phyloP scores from a whole-genome alignment of 2,888 invertebrate species.

The Hypercompe scribonia region DNA sequence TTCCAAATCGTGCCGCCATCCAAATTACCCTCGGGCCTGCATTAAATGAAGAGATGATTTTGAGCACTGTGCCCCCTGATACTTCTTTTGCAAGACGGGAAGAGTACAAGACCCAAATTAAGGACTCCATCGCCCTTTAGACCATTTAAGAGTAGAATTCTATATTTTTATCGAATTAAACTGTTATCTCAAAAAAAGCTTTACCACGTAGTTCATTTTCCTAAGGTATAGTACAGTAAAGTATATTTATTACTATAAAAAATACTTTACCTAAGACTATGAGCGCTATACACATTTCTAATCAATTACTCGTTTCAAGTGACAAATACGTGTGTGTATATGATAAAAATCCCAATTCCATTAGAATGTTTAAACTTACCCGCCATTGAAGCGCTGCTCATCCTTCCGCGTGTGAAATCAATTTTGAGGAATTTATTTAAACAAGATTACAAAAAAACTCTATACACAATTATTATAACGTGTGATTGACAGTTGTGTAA shows the following conservation, averaged over 20 bases:
- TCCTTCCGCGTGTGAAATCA: constrained; percentile 83
- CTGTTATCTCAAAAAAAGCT: too few species aligned
- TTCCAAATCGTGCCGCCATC: too few species aligned
- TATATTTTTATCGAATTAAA: too few species aligned
- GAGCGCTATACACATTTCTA: not conserved
- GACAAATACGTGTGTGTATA: too few species aligned
- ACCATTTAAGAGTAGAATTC: not conserved
- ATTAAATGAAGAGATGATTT: too few species aligned
- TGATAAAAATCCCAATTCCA: not conserved
- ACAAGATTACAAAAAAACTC: constrained; percentile 36
- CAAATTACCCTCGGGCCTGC: too few species aligned
- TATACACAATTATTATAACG: constrained; percentile 26
- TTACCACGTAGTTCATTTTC: too few species aligned
- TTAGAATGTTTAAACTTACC: constrained; percentile 64
- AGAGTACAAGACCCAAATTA: too few species aligned
- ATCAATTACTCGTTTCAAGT: not conserved
- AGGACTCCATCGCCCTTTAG: not conserved
- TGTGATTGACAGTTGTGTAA: constrained; percentile 21
- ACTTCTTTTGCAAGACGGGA: too few species aligned
- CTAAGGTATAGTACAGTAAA: too few species aligned
- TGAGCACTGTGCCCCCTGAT: too few species aligned
- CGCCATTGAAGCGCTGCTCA: constrained; percentile 86
- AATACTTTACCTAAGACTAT: not conserved
- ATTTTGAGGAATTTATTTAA: constrained; percentile 69
- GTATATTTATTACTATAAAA: too few species aligned